Evolutionary conservation across 1,140 invertebrate species (phyloP).

Genomic region (Trialeurodes vaporariorum): DNA sequence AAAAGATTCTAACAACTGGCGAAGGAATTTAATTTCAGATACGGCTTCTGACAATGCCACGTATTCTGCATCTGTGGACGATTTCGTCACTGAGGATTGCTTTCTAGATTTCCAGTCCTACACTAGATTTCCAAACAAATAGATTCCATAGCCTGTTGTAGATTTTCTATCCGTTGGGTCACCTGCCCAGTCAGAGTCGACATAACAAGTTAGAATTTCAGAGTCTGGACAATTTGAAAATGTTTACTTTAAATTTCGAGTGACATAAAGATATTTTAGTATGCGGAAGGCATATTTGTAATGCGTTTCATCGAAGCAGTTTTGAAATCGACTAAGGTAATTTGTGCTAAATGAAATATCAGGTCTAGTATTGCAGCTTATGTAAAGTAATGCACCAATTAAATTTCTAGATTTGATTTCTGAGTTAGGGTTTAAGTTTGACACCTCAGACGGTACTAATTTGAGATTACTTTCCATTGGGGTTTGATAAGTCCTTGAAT

Average conservation of each 20-base stretch:
- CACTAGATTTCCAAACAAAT: conserved; percentile 8
- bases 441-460: conserved; percentile 13
- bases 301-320: conserved; percentile 28
- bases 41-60: conserved; percentile 12
- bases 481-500: conserved; percentile 23
- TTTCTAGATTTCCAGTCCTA: conserved; percentile 12
- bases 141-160: conserved; percentile 4
- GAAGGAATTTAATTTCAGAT: background rate
- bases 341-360: conserved; percentile 37
- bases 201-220: conserved; percentile 18
- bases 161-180: conserved; percentile 25
- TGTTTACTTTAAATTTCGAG: conserved; percentile 19
- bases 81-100: conserved; percentile 9
- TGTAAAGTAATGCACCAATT: conserved; percentile 35
- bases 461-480: conserved; percentile 23
- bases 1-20: background rate
- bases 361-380: conserved; percentile 34
- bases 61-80: conserved; percentile 13
- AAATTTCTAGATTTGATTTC: conserved; percentile 25
- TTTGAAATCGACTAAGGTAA: conserved; percentile 36
- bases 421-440: no score
- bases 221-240: conserved; percentile 3
- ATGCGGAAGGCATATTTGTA: conserved; percentile 36
- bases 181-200: conserved; percentile 35
- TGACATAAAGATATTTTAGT: conserved; percentile 34